Conservation (phyloP, 2,888 invertebrate genomes). For the Drosophila mulleri region DNA sequence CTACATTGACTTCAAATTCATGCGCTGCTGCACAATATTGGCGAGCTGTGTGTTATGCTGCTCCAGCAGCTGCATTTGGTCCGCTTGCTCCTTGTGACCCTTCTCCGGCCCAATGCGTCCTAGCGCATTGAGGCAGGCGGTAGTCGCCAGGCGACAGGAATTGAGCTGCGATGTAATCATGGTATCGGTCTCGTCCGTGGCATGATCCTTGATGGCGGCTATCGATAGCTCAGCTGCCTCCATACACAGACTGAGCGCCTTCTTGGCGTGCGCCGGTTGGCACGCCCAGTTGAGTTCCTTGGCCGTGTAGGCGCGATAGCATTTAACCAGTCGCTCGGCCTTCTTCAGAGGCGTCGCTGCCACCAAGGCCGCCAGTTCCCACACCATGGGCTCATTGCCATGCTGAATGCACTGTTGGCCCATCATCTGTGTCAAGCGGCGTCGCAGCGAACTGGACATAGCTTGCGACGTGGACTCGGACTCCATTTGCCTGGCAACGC, state of each 20-base stretch:
- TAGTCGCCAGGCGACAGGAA: slow-evolving; percentile 87
- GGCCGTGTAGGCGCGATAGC: slow-evolving; percentile 91
- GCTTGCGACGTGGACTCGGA: slow-evolving; percentile 88
- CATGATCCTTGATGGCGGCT: slow-evolving; percentile 86
- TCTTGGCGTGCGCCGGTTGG: slow-evolving; percentile 87
- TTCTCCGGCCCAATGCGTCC: slow-evolving; percentile 79
- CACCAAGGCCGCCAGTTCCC: slow-evolving; percentile 93
- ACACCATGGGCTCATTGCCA: slow-evolving; percentile 90
- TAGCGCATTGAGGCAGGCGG: slow-evolving; percentile 86
- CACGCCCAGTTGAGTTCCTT: slow-evolving; percentile 87
- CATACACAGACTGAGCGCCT: slow-evolving; percentile 88
- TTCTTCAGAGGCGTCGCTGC: slow-evolving; percentile 87
- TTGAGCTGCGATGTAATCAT: slow-evolving; percentile 87
- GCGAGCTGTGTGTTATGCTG: slow-evolving; percentile 60
- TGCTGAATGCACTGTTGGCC: slow-evolving; percentile 85
- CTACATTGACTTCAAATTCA: slow-evolving; percentile 51
- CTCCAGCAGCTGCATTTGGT: slow-evolving; percentile 81
- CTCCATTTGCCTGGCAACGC: slow-evolving; percentile 89
- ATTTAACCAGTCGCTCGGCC: slow-evolving; percentile 91
- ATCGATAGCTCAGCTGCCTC: slow-evolving; percentile 87
- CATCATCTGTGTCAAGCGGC: slow-evolving; percentile 81
- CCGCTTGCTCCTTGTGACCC: slow-evolving; percentile 83
- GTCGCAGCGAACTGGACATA: slow-evolving; percentile 78
- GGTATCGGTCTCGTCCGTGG: slow-evolving; percentile 85
- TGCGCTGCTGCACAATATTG: slow-evolving; percentile 70